These are phyloP conservation scores for Condylura cristata DNA, from an alignment of 2,113 vertebrate genomes.

Conservation along the genomic window DNA sequence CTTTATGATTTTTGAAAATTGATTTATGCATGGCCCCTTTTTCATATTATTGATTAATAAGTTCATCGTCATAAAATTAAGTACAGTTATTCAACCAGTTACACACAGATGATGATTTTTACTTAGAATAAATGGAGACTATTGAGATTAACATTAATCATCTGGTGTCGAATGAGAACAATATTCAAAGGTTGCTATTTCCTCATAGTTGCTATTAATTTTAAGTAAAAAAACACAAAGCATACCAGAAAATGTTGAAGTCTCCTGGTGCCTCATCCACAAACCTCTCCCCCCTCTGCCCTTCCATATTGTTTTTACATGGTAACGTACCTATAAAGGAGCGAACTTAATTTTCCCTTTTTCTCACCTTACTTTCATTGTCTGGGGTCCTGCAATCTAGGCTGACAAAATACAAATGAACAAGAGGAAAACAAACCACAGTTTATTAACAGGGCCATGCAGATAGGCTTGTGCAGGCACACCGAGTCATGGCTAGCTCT, in stretches of 20 bases:
- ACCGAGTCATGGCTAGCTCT: not conserved
- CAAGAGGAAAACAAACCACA: not conserved
- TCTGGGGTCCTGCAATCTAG: not conserved
- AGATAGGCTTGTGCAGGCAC: not conserved
- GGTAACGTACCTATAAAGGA: not conserved
- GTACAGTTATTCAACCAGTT: not conserved
- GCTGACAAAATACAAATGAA: not conserved
- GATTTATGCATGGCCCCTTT: not conserved
- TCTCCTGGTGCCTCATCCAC: not conserved
- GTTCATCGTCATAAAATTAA: not conserved
- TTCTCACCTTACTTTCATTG: not conserved
- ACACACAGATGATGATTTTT: not conserved
- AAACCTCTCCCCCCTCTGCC: not conserved
- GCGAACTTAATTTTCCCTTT: not conserved
- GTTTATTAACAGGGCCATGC: not conserved
- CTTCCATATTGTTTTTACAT: not conserved
- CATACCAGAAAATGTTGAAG: not conserved
- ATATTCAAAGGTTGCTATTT: not conserved
- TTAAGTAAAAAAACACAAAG: not conserved
- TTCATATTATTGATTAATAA: conserved; percentile 17
- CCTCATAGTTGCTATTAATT: not conserved
- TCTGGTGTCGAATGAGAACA: not conserved
- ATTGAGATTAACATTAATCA: not conserved
- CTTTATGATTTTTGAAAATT: conserved; percentile 21
- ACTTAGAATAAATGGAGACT: not conserved